These are phyloP conservation scores for Coleophora deauratella DNA, from an alignment of 2,888 invertebrate genomes.

Conservation along the genomic window DNA sequence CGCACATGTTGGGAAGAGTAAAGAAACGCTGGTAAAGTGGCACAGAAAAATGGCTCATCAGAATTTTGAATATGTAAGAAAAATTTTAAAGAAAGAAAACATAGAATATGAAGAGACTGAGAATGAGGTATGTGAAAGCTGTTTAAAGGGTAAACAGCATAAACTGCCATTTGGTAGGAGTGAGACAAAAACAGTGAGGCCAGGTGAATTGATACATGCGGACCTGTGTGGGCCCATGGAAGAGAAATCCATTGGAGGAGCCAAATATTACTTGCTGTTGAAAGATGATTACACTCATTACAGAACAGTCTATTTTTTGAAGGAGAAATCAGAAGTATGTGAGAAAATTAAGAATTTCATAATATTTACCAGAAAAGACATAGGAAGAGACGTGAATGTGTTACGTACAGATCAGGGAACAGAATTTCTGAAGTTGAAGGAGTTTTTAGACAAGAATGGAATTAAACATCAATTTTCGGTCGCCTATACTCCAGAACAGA, in stretches of 20 bases:
- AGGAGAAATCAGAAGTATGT: too few relatives aligned
- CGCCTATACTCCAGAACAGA: slow-evolving; percentile 9
- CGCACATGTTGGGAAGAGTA: not conserved
- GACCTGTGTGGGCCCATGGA: slow-evolving; percentile 12
- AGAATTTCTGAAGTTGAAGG: slow-evolving; percentile 15
- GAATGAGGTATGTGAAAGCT: slow-evolving; percentile 8
- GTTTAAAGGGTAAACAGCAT: slow-evolving; percentile 11
- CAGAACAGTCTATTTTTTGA: slow-evolving; percentile 12
- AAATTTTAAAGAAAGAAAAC: slow-evolving; percentile 5
- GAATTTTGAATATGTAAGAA: slow-evolving; percentile 13
- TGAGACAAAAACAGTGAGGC: slow-evolving; percentile 4
- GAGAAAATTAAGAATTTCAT: slow-evolving; percentile 11
- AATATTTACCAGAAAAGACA: slow-evolving; percentile 14
- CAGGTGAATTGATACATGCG: slow-evolving; percentile 12
- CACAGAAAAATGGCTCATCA: slow-evolving; percentile 17
- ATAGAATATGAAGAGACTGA: slow-evolving; percentile 7
- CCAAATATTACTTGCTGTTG: slow-evolving; percentile 12
- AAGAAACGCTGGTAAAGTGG: slow-evolving; percentile 5
- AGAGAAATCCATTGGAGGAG: slow-evolving; percentile 11
- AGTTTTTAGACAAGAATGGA: slow-evolving; percentile 7
- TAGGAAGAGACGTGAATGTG: slow-evolving; percentile 4
- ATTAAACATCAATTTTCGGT: slow-evolving; percentile 7
- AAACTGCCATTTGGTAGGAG: not conserved
- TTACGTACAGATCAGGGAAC: slow-evolving; percentile 14
- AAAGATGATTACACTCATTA: slow-evolving; percentile 14